Percentiles rank a stretch among this genome's conserved stretches.
Evolutionary conservation across 92 coral and sea anemone genomes (phyloP).

Genomic region (Parazoanthus swiftii): DNA sequence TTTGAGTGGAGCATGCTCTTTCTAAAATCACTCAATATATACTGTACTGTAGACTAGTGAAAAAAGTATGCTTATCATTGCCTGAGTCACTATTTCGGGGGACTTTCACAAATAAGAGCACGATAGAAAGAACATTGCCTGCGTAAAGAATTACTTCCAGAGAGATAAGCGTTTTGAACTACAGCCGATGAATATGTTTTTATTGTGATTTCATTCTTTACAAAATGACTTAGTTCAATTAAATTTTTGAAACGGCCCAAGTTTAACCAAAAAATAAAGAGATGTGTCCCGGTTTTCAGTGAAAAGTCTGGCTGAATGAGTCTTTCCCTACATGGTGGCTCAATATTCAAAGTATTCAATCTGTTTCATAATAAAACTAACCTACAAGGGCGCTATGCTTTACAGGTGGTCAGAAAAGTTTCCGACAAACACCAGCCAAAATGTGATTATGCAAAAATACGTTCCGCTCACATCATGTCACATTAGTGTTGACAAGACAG

Average conservation of each 20-base stretch:
- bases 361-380: constrained; percentile 8
- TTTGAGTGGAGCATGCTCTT: not conserved
- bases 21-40: too few relatives aligned
- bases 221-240: not conserved
- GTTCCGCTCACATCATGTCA: constrained; percentile 14
- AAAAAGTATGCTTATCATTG: too few relatives aligned
- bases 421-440: constrained; percentile 37
- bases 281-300: not conserved
- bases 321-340: not conserved
- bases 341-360: constrained; percentile 14
- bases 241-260: not conserved
- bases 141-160: not conserved
- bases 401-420: constrained; percentile 33
- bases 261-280: too few relatives aligned
- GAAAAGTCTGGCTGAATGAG: not conserved
- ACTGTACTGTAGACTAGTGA: not conserved
- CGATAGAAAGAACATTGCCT: not conserved
- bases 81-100: not conserved
- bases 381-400: not conserved
- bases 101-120: not conserved
- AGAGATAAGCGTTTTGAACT: not conserved
- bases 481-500: not conserved
- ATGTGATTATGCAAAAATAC: constrained; percentile 28
- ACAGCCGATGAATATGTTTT: too few relatives aligned
- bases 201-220: not conserved